Conservation (phyloP, 2,888 invertebrate genomes). For the Agrotis ipsilon region DNA sequence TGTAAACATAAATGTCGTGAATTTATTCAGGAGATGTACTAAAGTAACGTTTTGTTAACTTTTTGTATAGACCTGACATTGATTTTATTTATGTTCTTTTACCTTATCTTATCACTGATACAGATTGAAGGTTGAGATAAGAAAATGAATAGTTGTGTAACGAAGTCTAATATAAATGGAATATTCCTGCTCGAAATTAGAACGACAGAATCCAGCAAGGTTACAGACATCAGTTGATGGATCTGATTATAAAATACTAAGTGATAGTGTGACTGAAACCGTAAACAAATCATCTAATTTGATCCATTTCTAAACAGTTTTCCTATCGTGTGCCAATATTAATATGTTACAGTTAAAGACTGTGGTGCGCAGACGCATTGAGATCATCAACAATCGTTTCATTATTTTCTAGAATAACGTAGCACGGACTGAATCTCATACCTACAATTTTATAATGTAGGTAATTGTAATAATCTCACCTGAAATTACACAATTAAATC, state of each 20-base stretch:
- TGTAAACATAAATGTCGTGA: not conserved
- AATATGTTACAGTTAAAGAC: constrained; percentile 35
- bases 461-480: constrained; percentile 32
- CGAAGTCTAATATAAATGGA: not conserved
- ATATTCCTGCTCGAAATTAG: constrained; percentile 36
- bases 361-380: constrained; percentile 32
- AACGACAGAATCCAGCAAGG: constrained; percentile 26
- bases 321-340: constrained; percentile 48
- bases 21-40: not conserved
- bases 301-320: constrained; percentile 36
- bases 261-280: constrained; percentile 28
- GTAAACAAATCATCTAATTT: constrained; percentile 44
- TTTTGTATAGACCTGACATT: constrained; percentile 33
- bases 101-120: constrained; percentile 49
- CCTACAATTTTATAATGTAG: constrained; percentile 23
- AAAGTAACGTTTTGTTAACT: not conserved
- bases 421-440: constrained; percentile 20
- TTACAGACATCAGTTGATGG: constrained; percentile 39
- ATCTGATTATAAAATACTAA: constrained; percentile 36
- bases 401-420: constrained; percentile 29
- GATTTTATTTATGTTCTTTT: constrained; percentile 31
- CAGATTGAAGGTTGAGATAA: constrained; percentile 38
- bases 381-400: constrained; percentile 31
- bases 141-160: constrained; percentile 12
- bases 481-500: constrained; percentile 44